Evolutionary conservation across 2,797 vertebrate species (phyloP).

Genomic region (Coranthus polyacanthus): DNA sequence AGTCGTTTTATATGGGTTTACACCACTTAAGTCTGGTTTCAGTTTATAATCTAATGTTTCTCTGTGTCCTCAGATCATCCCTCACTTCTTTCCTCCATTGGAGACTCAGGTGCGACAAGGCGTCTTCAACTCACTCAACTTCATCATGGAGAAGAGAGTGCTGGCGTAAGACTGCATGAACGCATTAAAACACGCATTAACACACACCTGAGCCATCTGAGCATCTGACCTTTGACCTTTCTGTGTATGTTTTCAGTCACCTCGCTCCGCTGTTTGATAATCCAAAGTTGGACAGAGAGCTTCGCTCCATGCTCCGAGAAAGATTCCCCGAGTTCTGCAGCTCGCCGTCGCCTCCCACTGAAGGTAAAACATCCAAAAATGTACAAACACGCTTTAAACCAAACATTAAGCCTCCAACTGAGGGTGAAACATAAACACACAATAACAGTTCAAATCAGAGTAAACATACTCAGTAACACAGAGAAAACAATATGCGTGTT

Average conservation of each 20-base stretch:
- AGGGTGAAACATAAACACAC: too few relatives aligned
- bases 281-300: constrained; percentile 96
- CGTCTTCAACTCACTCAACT: constrained; percentile 95
- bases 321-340: constrained; percentile 98
- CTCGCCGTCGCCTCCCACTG: constrained; percentile 92
- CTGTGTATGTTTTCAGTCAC: constrained; percentile 82
- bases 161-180: constrained; percentile 88
- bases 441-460: not conserved
- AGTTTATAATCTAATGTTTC: not conserved
- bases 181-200: constrained; percentile 3
- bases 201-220: not conserved
- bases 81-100: constrained; percentile 94
- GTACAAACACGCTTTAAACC: not conserved
- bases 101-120: constrained; percentile 94
- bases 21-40: too few relatives aligned
- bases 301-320: constrained; percentile 95
- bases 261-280: constrained; percentile 97
- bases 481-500: not conserved
- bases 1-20: too few relatives aligned
- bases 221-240: not conserved
- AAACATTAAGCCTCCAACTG: not conserved
- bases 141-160: constrained; percentile 98
- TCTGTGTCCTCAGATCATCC: constrained; percentile 90
- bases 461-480: not conserved
- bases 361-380: constrained; percentile 82